Evolutionary conservation across 2,888 invertebrate genomes (phyloP).

Genomic region (Torymus aiolomorphi): DNA sequence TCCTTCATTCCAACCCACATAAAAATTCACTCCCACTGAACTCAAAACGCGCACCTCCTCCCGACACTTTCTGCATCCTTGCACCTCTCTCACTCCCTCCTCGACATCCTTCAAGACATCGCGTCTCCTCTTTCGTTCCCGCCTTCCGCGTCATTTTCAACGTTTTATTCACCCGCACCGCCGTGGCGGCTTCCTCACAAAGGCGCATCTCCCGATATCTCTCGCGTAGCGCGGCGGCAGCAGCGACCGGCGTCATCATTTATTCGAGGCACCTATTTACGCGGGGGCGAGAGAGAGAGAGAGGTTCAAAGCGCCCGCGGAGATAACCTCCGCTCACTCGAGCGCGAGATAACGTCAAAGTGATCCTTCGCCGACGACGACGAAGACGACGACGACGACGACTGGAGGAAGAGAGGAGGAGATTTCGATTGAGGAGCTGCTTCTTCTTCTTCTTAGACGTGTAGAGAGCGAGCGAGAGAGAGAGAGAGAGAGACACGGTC

Average conservation of each 20-base stretch:
- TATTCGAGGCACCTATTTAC: slow-evolving; percentile 71
- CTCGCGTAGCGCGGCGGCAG: slow-evolving; percentile 4
- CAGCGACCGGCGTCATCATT: slow-evolving; percentile 64
- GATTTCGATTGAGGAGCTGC: slow-evolving; percentile 24
- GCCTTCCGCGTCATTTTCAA: slow-evolving; percentile 27
- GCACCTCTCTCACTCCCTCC: background rate
- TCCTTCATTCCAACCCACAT: background rate
- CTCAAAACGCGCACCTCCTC: background rate
- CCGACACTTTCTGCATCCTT: background rate
- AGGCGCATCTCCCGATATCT: slow-evolving; percentile 41
- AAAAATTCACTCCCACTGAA: too few species aligned
- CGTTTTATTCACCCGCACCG: slow-evolving; percentile 25
- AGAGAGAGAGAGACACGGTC: too few species aligned
- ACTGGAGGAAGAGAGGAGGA: slow-evolving; percentile 1
- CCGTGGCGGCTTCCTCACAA: slow-evolving; percentile 26
- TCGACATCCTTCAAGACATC: background rate
- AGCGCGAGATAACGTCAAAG: slow-evolving; percentile 70
- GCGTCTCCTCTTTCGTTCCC: background rate
- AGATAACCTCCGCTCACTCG: slow-evolving; percentile 67
- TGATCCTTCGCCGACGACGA: slow-evolving; percentile 53
- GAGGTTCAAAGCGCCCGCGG: slow-evolving; percentile 68
- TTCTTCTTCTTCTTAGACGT: background rate
- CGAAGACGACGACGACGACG: too few species aligned
- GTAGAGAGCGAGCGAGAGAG: background rate
- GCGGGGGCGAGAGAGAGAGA: slow-evolving; percentile 36